Percentiles rank a stretch among this genome's conserved stretches.
Evolutionary conservation across 2,888 invertebrate species (phyloP).

Genomic region (Campoletis raptor): DNA sequence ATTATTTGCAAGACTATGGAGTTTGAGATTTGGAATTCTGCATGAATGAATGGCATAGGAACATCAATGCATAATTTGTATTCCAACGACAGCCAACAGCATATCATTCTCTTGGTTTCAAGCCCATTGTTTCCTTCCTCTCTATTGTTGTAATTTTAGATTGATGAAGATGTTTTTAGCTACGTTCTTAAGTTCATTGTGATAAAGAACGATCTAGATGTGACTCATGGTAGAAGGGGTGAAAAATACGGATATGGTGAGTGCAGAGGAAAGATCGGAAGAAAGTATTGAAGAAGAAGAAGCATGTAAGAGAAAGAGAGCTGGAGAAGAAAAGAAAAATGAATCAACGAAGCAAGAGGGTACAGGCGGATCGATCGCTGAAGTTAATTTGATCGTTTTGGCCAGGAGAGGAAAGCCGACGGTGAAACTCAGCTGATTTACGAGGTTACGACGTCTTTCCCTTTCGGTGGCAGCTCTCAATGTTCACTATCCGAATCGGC

Average conservation of each 20-base stretch:
- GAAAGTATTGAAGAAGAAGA: constrained; percentile 21
- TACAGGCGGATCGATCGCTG: constrained; percentile 57
- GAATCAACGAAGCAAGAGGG: constrained; percentile 21
- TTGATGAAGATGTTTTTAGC: constrained; percentile 26
- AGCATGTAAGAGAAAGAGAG: constrained; percentile 26
- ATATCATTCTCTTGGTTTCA: constrained; percentile 13
- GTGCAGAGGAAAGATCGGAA: constrained; percentile 48
- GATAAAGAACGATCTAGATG: constrained; percentile 16
- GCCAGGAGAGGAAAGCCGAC: constrained; percentile 51
- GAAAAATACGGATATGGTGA: constrained; percentile 2
- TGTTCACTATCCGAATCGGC: constrained; percentile 48
- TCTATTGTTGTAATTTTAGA: constrained; percentile 21
- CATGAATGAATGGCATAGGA: not conserved
- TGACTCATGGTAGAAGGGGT: constrained; percentile 19
- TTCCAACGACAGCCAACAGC: constrained; percentile 19
- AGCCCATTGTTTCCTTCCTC: constrained; percentile 29
- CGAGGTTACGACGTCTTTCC: constrained; percentile 62
- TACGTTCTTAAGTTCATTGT: constrained; percentile 14
- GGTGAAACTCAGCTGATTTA: constrained; percentile 63
- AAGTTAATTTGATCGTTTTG: constrained; percentile 67
- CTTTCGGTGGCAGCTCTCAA: constrained; percentile 54
- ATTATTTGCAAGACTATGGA: not conserved
- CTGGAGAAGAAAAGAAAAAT: constrained; percentile 1
- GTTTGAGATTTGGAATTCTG: not conserved
- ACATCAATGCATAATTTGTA: constrained; percentile 3